phyloP scores from a whole-genome alignment of 2,797 vertebrate species.

The Meda fulgida region DNA sequence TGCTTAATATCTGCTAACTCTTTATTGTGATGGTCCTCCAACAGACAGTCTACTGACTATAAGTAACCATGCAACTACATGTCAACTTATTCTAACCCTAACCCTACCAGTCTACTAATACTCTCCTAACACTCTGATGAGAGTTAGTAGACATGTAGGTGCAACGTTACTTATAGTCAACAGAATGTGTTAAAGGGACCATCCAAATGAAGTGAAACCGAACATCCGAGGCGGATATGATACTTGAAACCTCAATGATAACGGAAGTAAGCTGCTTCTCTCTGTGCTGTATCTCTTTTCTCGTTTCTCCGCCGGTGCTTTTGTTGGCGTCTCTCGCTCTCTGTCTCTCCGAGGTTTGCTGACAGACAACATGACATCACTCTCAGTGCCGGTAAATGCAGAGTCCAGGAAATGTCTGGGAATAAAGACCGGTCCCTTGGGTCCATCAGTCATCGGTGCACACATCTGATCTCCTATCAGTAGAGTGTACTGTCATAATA shows the following conservation, averaged over 20 bases:
- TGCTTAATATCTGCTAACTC: too few relatives aligned
- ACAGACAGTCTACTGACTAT: too few relatives aligned
- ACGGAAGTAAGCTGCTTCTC: not conserved
- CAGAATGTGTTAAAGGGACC: too few relatives aligned
- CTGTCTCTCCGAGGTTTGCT: not conserved
- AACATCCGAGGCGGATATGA: not conserved
- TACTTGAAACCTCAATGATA: not conserved
- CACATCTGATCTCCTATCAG: not conserved
- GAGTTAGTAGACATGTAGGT: too few relatives aligned
- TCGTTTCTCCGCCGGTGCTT: not conserved
- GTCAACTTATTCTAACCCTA: too few relatives aligned
- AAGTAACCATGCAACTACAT: too few relatives aligned
- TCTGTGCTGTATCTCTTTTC: too few relatives aligned
- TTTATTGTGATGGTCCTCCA: too few relatives aligned
- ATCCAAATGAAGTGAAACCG: too few relatives aligned
- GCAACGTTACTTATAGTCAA: too few relatives aligned
- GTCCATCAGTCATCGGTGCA: not conserved
- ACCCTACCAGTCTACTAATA: too few relatives aligned
- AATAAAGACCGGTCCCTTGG: conserved; percentile 4
- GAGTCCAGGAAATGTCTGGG: not conserved
- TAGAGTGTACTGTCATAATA: conserved; percentile 10
- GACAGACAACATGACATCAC: conserved; percentile 30
- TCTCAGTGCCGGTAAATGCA: not conserved
- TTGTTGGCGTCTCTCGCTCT: not conserved
- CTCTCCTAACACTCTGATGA: too few relatives aligned